phyloP scores from a whole-genome alignment of 1,140 invertebrate species.

The Sminthurinus signatus region DNA sequence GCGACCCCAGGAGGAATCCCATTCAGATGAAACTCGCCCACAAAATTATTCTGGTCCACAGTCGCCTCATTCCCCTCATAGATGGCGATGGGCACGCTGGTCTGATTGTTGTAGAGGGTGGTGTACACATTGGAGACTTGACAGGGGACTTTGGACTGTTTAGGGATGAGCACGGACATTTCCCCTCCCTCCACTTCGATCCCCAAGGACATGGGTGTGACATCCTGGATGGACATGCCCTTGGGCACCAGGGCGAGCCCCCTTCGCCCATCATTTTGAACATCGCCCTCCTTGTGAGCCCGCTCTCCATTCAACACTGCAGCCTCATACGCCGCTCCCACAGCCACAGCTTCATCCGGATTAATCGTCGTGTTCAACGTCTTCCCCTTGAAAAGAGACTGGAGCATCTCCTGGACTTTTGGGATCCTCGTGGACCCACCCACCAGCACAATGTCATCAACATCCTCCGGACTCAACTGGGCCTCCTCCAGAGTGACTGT shows the following conservation, averaged over 20 bases:
- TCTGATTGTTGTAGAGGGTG: conserved; percentile 57
- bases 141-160: conserved; percentile 55
- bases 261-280: too few relatives aligned
- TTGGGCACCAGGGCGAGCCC: conserved; percentile 52
- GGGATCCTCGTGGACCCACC: conserved; percentile 32
- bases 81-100: conserved; percentile 45
- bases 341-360: conserved; percentile 55
- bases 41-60: conserved; percentile 8
- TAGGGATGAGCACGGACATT: conserved; percentile 45
- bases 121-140: conserved; percentile 56
- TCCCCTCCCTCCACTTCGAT: conserved; percentile 61
- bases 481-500: conserved; percentile 54
- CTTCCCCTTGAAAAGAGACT: conserved; percentile 19
- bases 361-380: conserved; percentile 44
- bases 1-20: conserved; percentile 20
- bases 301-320: conserved; percentile 54
- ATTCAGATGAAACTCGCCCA: conserved; percentile 21
- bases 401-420: conserved; percentile 22
- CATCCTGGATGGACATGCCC: conserved; percentile 56
- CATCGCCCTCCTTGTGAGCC: not conserved
- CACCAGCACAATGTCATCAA: conserved; percentile 35
- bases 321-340: conserved; percentile 54
- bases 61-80: conserved; percentile 13
- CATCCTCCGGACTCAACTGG: conserved; percentile 50
- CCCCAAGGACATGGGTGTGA: conserved; percentile 50